phyloP scores from a whole-genome alignment of 2,113 vertebrate genomes.

The Ardeotis arabs region DNA sequence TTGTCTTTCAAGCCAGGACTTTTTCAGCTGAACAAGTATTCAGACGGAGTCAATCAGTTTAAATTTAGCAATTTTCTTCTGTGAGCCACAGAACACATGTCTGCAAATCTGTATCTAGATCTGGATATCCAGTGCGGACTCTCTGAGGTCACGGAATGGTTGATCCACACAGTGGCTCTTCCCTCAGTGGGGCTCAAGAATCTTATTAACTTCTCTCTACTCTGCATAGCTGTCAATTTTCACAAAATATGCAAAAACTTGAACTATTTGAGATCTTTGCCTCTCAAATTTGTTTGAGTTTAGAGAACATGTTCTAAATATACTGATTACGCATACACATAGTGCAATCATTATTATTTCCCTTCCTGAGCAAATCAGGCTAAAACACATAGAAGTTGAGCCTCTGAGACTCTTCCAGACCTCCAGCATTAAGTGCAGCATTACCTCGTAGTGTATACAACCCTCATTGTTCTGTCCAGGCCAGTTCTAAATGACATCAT shows the following conservation, averaged over 20 bases:
- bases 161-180: background rate
- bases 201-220: background rate
- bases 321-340: background rate
- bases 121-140: background rate
- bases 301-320: background rate
- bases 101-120: background rate
- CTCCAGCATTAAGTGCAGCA: background rate
- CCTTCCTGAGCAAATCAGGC: background rate
- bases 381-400: background rate
- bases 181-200: background rate
- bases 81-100: background rate
- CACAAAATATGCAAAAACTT: background rate
- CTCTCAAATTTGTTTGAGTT: background rate
- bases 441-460: background rate
- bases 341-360: background rate
- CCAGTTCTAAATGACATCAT: conserved; percentile 31
- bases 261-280: background rate
- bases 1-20: conserved; percentile 21
- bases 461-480: background rate
- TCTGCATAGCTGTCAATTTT: background rate
- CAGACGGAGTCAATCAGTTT: conserved; percentile 6
- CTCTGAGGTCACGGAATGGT: background rate
- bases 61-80: conserved; percentile 3
- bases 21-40: background rate
- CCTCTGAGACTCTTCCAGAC: background rate